Percentiles rank a stretch among this genome's conserved stretches.
Evolutionary conservation across 2,113 vertebrate species (phyloP).

Genomic region (Periophthalmus modestus): DNA sequence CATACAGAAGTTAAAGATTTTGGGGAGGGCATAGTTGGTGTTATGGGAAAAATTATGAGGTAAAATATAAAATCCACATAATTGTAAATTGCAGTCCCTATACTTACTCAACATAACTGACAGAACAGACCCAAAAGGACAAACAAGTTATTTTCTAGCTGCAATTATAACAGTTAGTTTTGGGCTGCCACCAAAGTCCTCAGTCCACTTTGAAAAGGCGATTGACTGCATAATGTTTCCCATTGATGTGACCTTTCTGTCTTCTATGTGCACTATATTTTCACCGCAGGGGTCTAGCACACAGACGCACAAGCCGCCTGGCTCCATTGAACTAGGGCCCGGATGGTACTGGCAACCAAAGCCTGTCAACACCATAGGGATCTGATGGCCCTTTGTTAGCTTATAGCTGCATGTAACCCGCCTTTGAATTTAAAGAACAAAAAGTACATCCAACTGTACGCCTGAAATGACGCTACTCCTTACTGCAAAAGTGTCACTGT

Average conservation of each 20-base stretch:
- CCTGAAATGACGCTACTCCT: background rate
- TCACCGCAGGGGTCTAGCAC: conserved; percentile 21
- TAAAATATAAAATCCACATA: background rate
- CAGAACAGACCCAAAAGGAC: background rate
- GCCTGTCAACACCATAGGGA: conserved; percentile 17
- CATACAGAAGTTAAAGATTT: background rate
- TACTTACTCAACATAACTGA: background rate
- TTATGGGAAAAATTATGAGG: background rate
- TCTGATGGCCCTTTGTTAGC: conserved; percentile 5
- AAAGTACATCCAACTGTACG: background rate
- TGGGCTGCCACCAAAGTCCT: background rate
- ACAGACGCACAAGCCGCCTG: conserved; percentile 21
- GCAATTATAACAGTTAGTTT: background rate
- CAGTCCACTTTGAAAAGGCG: conserved; percentile 17
- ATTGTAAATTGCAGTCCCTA: background rate
- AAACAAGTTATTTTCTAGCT: background rate
- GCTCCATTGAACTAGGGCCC: conserved; percentile 17
- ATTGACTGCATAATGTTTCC: conserved; percentile 26
- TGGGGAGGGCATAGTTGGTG: background rate
- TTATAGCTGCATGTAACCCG: background rate
- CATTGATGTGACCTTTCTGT: conserved; percentile 15
- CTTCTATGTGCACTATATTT: conserved; percentile 24
- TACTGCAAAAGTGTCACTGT: background rate
- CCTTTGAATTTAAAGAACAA: background rate
- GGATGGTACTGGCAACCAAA: conserved; percentile 5